Base-by-base conservation (phyloP, 2,888 invertebrate species). In the Junonia oenone region DNA sequence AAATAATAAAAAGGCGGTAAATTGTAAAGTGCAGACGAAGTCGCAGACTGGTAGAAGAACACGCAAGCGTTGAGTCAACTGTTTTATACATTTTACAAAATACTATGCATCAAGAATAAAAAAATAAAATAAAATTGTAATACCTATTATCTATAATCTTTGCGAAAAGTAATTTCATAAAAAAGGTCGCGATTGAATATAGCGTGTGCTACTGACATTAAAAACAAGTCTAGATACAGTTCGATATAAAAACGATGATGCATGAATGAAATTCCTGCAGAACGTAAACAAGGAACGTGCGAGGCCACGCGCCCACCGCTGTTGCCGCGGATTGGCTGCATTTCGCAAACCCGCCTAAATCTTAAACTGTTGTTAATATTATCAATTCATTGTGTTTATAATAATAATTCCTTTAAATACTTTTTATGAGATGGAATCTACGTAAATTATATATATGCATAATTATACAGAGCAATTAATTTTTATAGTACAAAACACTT, bases 211-310 rank as follows among this genome's bases (percentile, higher is more conserved):
- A 52, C 37, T 38, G 54, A 54, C 54, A 51, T 51, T 55, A 38
- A 58, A 51, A 45, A 46, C 45, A 46, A 56, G 49, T 52, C 56
- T 59, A 54, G 49, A 56, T 46, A 45, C 31, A 45, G 51, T 58
- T 56, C 48, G 48, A 56, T 56, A 61, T 61, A 53, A 50, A 61
- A 62, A 61, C 57, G 55, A 64, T 64, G 51, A 66, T 56, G 64
- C 58, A 64, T 75, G 73, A 74, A 76, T 75, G 73, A 68, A 73
- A 68, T 69, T 70, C 63, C 60, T 58, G 63, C 64, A 61, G 61
- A 74, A 75, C 66, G 73, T 75, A 76, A 76, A 76, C 75, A 76
- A 72, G 62, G 65, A 54, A 51, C 48, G 49, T 58, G 65, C 63
- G 69, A 69, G 68, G 68, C 68, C 64, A 64, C 61, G 67, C 63